Evolutionary conservation across 2,888 invertebrate species (phyloP).

Genomic region (Fragum sueziense): DNA sequence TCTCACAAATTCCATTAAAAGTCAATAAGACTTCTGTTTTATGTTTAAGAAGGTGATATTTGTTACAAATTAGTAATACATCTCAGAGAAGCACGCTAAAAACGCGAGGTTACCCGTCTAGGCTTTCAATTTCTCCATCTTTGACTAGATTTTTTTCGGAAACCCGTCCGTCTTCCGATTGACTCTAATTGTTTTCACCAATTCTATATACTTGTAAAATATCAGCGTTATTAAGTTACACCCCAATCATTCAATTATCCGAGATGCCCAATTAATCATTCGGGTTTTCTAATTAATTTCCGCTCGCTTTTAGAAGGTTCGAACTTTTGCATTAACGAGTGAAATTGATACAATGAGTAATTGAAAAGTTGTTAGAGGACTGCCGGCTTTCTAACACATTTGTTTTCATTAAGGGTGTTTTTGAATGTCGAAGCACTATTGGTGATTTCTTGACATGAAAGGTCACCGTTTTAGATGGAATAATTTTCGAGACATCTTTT

Average conservation of each 20-base stretch:
- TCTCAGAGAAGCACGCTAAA: slow-evolving; percentile 38
- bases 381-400: slow-evolving; percentile 38
- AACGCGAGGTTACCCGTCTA: slow-evolving; percentile 3
- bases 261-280: slow-evolving; percentile 51
- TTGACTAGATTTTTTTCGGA: not conserved
- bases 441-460: slow-evolving; percentile 7
- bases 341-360: slow-evolving; percentile 60
- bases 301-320: slow-evolving; percentile 59
- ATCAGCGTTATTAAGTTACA: slow-evolving; percentile 52
- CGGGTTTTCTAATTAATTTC: slow-evolving; percentile 62
- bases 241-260: slow-evolving; percentile 54
- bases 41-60: slow-evolving; percentile 51
- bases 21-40: slow-evolving; percentile 56
- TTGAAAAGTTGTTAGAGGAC: slow-evolving; percentile 46
- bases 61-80: slow-evolving; percentile 64
- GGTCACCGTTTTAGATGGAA: slow-evolving; percentile 13
- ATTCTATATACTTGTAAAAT: slow-evolving; percentile 41
- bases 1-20: slow-evolving; percentile 60
- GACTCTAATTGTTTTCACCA: slow-evolving; percentile 50
- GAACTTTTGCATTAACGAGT: slow-evolving; percentile 56
- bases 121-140: slow-evolving; percentile 8
- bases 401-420: slow-evolving; percentile 49
- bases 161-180: slow-evolving; percentile 33
- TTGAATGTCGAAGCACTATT: slow-evolving; percentile 7
- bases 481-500: not conserved